Percentiles rank a stretch among this genome's conserved stretches.
These are phyloP conservation scores for Diadegma fenestrale DNA, from an alignment of 2,888 invertebrate species.

Conservation along the genomic window DNA sequence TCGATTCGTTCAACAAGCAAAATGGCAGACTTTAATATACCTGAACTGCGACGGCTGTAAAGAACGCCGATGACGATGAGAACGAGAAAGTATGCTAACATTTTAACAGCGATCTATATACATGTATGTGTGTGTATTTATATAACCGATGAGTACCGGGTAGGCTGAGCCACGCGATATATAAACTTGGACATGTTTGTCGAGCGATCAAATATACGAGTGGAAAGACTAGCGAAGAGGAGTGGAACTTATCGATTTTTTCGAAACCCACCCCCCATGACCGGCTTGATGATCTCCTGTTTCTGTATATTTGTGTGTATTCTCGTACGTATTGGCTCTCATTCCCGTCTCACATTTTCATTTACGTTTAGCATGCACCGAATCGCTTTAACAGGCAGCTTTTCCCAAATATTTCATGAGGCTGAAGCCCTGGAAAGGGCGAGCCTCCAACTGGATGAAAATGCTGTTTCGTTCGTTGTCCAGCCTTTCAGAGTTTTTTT, in stretches of 20 bases:
- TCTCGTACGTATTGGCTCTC: not conserved
- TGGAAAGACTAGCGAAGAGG: conserved; percentile 80
- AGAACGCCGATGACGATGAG: conserved; percentile 47
- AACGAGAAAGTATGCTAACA: conserved; percentile 72
- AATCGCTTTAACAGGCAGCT: conserved; percentile 47
- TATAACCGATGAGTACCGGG: conserved; percentile 34
- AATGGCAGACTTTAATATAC: conserved; percentile 64
- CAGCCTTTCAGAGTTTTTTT: conserved; percentile 43
- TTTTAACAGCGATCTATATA: conserved; percentile 39
- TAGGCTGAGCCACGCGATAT: conserved; percentile 76
- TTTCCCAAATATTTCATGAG: conserved; percentile 36
- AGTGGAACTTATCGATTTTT: conserved; percentile 78
- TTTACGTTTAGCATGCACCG: conserved; percentile 53
- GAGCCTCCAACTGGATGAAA: not conserved
- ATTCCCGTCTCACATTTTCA: conserved; percentile 1
- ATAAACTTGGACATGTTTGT: conserved; percentile 83
- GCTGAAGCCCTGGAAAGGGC: conserved; percentile 20
- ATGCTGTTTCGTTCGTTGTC: conserved; percentile 25
- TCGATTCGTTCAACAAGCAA: conserved; percentile 67
- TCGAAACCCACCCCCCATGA: conserved; percentile 41
- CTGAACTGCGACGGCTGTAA: conserved; percentile 45
- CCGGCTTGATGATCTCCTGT: conserved; percentile 14
- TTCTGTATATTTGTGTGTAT: not conserved
- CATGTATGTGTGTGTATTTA: conserved; percentile 3
- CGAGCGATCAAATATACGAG: conserved; percentile 84